These are phyloP conservation scores for Molorchus minor DNA, from an alignment of 2,888 invertebrate genomes.

Conservation along the genomic window DNA sequence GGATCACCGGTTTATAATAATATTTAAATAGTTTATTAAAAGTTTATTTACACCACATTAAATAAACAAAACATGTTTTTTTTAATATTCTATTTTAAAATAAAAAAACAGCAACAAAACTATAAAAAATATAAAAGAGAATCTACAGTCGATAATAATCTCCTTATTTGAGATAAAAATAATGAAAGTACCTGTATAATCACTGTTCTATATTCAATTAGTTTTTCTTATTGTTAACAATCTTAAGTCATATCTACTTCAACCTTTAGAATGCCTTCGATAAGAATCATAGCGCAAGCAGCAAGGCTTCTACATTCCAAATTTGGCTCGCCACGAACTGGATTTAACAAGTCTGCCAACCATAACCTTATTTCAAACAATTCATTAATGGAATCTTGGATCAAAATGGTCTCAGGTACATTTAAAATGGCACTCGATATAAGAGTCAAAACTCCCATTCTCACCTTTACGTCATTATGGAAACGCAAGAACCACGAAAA, in stretches of 20 bases:
- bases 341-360: conserved; percentile 69
- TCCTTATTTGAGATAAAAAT: too few species aligned
- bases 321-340: conserved; percentile 70
- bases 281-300: conserved; percentile 67
- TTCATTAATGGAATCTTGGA: conserved; percentile 69
- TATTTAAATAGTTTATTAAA: too few species aligned
- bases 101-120: not conserved
- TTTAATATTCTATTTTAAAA: not conserved
- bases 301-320: conserved; percentile 73
- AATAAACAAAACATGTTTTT: not conserved
- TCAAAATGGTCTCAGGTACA: conserved; percentile 68
- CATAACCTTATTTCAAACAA: conserved; percentile 74
- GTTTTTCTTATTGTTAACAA: too few species aligned
- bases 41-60: too few species aligned
- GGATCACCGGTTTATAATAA: too few species aligned
- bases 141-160: too few species aligned
- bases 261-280: conserved; percentile 64
- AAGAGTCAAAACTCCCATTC: conserved; percentile 72
- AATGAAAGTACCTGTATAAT: too few species aligned
- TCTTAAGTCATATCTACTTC: conserved; percentile 47
- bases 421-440: conserved; percentile 72
- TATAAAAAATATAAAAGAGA: too few species aligned
- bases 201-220: too few species aligned
- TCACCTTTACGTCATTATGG: conserved; percentile 73
- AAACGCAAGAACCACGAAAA: conserved; percentile 74